These are phyloP conservation scores for Aviceda subcristata DNA, from an alignment of 2,113 vertebrate genomes.

Conservation along the genomic window DNA sequence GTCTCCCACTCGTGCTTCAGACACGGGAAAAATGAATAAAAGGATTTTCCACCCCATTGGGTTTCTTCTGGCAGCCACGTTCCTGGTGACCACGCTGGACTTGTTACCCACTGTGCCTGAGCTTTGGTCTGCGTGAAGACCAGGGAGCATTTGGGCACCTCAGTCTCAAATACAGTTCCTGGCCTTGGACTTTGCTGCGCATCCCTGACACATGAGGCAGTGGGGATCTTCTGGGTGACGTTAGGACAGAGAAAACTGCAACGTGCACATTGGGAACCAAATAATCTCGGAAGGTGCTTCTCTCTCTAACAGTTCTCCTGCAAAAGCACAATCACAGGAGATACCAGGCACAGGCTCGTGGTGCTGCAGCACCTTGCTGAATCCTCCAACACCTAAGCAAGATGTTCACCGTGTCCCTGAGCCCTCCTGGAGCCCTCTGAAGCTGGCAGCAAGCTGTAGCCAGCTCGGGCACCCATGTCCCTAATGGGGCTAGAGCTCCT, in stretches of 20 bases:
- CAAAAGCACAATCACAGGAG: background rate
- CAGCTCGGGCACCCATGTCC: fast-evolving
- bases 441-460: background rate
- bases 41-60: background rate
- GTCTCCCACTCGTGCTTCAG: background rate
- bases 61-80: background rate
- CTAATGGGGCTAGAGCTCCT: fast-evolving
- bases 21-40: fast-evolving
- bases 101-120: fast-evolving
- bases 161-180: background rate
- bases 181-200: fast-evolving
- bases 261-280: fast-evolving
- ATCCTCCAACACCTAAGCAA: background rate
- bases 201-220: fast-evolving
- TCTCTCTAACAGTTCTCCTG: background rate
- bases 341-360: fast-evolving
- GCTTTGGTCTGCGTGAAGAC: background rate
- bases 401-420: background rate
- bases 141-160: background rate
- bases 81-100: background rate
- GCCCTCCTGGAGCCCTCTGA: background rate
- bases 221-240: background rate
- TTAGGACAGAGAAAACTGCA: background rate
- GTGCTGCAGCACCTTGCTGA: background rate
- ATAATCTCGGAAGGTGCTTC: background rate